Evolutionary conservation across 2,888 invertebrate genomes (phyloP).

Genomic region (Thecophora atra): DNA sequence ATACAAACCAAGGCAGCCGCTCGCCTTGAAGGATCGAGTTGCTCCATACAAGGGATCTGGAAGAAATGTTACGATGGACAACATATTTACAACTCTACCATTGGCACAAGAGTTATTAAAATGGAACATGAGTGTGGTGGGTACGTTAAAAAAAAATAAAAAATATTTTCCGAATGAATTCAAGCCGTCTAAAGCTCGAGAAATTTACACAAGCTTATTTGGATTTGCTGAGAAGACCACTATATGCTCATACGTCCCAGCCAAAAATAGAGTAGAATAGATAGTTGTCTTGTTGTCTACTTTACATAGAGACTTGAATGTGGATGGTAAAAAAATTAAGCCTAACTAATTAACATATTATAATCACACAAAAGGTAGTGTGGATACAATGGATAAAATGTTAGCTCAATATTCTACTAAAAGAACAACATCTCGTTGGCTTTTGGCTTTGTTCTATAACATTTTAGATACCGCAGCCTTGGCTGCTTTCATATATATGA

Average conservation of each 20-base stretch:
- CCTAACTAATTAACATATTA: slow-evolving; percentile 30
- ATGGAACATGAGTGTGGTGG: slow-evolving; percentile 32
- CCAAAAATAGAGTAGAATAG: slow-evolving; percentile 16
- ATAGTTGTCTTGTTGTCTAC: slow-evolving; percentile 16
- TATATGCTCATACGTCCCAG: slow-evolving; percentile 33
- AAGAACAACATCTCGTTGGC: slow-evolving; percentile 1
- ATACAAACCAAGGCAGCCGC: not conserved
- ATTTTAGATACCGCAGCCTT: slow-evolving; percentile 1
- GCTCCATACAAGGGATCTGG: slow-evolving; percentile 39
- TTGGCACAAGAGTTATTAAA: slow-evolving; percentile 26
- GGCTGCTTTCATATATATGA: slow-evolving; percentile 3
- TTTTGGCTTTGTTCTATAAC: slow-evolving; percentile 19
- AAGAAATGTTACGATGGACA: too few relatives aligned
- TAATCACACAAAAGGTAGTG: slow-evolving; percentile 36
- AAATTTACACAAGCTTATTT: slow-evolving; percentile 14
- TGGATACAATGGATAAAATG: slow-evolving; percentile 37
- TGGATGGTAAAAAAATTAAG: slow-evolving; percentile 16
- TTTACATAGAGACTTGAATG: not conserved
- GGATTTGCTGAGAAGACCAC: too few relatives aligned
- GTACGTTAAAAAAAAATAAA: slow-evolving; percentile 34
- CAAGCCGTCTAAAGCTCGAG: slow-evolving; percentile 31
- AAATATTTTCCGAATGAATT: slow-evolving; percentile 34
- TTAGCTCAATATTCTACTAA: slow-evolving; percentile 2
- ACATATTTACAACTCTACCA: slow-evolving; percentile 38
- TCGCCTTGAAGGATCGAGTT: not conserved